phyloP scores from a whole-genome alignment of 2,113 vertebrate species.

The Serinus canaria region DNA sequence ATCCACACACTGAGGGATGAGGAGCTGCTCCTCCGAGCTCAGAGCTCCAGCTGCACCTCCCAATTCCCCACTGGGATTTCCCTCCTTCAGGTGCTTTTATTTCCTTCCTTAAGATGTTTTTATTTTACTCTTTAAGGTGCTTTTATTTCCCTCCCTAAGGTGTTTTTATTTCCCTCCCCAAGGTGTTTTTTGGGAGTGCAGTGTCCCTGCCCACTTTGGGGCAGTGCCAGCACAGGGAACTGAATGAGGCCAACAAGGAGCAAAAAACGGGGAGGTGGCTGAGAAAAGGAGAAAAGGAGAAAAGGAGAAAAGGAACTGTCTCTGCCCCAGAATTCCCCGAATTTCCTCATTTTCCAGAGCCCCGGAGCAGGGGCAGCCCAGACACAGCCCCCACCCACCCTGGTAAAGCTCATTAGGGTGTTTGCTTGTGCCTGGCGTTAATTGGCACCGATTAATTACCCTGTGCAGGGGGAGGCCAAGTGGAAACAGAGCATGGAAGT shows the following conservation, averaged over 20 bases:
- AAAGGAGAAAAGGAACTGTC: background rate
- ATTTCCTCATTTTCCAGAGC: background rate
- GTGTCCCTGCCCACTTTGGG: background rate
- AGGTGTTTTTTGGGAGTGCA: too few species aligned
- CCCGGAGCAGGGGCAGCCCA: background rate
- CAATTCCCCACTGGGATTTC: accelerated
- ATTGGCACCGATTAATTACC: background rate
- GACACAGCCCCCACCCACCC: background rate
- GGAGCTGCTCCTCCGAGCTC: background rate
- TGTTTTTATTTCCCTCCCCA: too few species aligned
- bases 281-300: background rate
- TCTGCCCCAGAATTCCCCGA: background rate
- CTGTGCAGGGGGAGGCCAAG: too few species aligned
- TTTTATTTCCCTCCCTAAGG: too few species aligned
- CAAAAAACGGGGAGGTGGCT: background rate
- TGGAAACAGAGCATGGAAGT: background rate
- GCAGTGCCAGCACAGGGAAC: background rate
- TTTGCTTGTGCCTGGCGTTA: background rate
- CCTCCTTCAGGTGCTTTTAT: too few species aligned
- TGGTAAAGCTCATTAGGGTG: background rate
- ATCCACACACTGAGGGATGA: accelerated
- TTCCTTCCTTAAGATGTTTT: too few species aligned
- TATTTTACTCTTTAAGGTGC: too few species aligned
- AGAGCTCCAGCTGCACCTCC: accelerated
- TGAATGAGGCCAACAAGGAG: too few species aligned